Evolutionary conservation across 2,888 invertebrate species (phyloP).

Genomic region (Aromia moschata): DNA sequence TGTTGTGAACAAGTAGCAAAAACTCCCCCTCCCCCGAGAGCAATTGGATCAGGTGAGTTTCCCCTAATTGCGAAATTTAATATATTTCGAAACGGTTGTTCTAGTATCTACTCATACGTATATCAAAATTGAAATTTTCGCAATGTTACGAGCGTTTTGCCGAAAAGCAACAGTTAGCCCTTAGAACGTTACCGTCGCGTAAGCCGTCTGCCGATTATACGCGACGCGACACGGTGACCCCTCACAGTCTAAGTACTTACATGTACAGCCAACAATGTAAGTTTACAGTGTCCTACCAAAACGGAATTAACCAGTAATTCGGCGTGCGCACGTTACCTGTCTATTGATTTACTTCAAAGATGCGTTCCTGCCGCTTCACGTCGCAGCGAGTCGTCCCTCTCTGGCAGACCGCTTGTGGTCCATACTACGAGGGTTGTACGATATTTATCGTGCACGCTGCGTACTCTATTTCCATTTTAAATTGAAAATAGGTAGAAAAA

Average conservation of each 20-base stretch:
- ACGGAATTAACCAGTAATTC: slow-evolving; percentile 25
- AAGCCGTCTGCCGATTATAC: background rate
- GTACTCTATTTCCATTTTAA: too few relatives aligned
- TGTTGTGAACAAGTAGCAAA: too few relatives aligned
- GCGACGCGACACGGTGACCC: background rate
- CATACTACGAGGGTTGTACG: too few relatives aligned
- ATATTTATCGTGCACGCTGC: too few relatives aligned
- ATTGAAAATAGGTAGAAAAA: too few relatives aligned
- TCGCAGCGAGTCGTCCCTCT: slow-evolving; percentile 26
- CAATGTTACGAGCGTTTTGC: slow-evolving; percentile 22
- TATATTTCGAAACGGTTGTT: background rate
- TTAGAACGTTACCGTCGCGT: slow-evolving; percentile 27
- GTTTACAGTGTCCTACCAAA: slow-evolving; percentile 27
- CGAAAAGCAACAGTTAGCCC: slow-evolving; percentile 34
- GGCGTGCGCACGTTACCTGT: slow-evolving; percentile 38
- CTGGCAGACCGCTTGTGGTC: slow-evolving; percentile 18
- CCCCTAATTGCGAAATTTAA: slow-evolving; percentile 10
- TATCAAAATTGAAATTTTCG: slow-evolving; percentile 23
- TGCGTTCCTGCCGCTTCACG: slow-evolving; percentile 25
- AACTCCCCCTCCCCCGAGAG: too few relatives aligned
- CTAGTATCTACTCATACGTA: slow-evolving; percentile 7
- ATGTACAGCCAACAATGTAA: slow-evolving; percentile 32
- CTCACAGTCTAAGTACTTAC: slow-evolving; percentile 38
- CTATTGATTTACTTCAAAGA: slow-evolving; percentile 40
- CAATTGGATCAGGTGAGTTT: too few relatives aligned